A percentile compares a stretch with the other conserved stretches of the same genome.
Evolutionary conservation across 2,888 invertebrate species (phyloP).

Genomic region (Anthoptus insignis): DNA sequence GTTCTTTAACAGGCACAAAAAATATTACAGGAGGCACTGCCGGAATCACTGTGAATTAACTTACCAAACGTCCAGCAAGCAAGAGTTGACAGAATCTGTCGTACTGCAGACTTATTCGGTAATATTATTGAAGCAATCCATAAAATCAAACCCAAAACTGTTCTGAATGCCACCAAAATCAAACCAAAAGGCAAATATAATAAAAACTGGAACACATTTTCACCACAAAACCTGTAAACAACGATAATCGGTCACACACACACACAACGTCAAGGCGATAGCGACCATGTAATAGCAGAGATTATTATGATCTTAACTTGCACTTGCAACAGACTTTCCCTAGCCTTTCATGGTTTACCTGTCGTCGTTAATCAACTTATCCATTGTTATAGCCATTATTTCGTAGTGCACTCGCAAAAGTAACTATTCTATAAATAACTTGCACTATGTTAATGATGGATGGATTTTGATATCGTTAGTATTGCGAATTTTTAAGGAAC

Average conservation of each 20-base stretch:
- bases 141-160: slow-evolving; percentile 81
- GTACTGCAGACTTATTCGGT: slow-evolving; percentile 84
- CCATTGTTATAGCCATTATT: slow-evolving; percentile 76
- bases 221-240: slow-evolving; percentile 83
- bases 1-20: no score
- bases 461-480: slow-evolving; percentile 9
- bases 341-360: slow-evolving; percentile 65
- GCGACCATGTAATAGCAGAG: slow-evolving; percentile 1
- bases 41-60: no score
- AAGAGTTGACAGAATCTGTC: slow-evolving; percentile 85
- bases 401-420: slow-evolving; percentile 18
- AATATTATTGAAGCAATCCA: slow-evolving; percentile 86
- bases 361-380: slow-evolving; percentile 78
- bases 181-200: slow-evolving; percentile 87
- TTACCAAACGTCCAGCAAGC: slow-evolving; percentile 88
- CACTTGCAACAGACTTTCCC: slow-evolving; percentile 67
- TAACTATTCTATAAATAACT: not conserved
- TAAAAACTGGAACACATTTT: slow-evolving; percentile 81
- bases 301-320: slow-evolving; percentile 8
- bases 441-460: slow-evolving; percentile 8
- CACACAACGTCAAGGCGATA: slow-evolving; percentile 13
- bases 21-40: no score
- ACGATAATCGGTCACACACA: slow-evolving; percentile 26
- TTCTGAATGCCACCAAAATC: slow-evolving; percentile 79
- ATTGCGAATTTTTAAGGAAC: slow-evolving; percentile 35